Conservation (phyloP, 2,888 invertebrate species). For the Charanyca ferruginea region DNA sequence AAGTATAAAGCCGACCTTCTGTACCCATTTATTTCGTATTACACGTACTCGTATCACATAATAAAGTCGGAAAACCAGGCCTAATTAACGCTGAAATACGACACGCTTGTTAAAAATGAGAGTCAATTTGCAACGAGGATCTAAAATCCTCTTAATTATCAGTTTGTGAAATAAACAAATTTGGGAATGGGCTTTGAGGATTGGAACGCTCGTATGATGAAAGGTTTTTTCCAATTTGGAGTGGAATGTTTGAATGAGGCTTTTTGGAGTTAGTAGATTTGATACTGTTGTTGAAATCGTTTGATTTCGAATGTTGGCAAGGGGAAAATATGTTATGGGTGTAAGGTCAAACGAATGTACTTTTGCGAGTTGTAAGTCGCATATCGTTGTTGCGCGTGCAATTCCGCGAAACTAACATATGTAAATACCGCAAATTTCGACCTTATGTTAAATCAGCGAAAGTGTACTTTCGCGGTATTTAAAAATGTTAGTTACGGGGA, state of each 20-base stretch:
- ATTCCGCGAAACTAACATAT: too few relatives aligned
- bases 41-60: slow-evolving; percentile 53
- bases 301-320: background rate
- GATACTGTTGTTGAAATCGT: background rate
- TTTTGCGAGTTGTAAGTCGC: too few relatives aligned
- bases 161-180: slow-evolving; percentile 59
- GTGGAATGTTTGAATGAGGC: slow-evolving; percentile 28
- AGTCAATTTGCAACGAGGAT: slow-evolving; percentile 59
- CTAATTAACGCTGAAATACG: slow-evolving; percentile 76
- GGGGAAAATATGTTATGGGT: background rate
- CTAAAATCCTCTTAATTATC: slow-evolving; percentile 59
- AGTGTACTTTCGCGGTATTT: too few relatives aligned
- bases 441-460: too few relatives aligned
- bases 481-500: too few relatives aligned
- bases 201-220: slow-evolving; percentile 39
- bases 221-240: slow-evolving; percentile 48
- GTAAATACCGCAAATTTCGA: too few relatives aligned
- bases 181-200: slow-evolving; percentile 37
- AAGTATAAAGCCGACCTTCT: slow-evolving; percentile 12
- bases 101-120: slow-evolving; percentile 69
- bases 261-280: slow-evolving; percentile 30
- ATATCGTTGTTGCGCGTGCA: too few relatives aligned
- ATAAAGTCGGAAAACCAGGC: slow-evolving; percentile 72
- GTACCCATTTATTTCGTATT: background rate
- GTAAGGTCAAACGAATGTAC: too few relatives aligned